phyloP scores from a whole-genome alignment of 1,140 invertebrate species.

The Eumeta japonica region DNA sequence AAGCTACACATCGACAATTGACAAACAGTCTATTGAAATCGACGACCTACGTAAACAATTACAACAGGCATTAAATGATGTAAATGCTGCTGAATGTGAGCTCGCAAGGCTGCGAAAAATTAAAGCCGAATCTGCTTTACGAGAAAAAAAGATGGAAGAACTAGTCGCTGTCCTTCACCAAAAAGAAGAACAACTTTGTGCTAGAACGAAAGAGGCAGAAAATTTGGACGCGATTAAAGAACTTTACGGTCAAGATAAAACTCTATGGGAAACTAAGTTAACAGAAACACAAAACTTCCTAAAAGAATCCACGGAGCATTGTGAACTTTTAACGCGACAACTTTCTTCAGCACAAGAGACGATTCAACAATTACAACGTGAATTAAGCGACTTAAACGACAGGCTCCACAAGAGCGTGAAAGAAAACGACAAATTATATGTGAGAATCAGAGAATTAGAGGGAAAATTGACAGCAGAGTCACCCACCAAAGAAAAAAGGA shows the following conservation, averaged over 20 bases:
- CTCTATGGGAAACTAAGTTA: constrained; percentile 64
- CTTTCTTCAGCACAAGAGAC: constrained; percentile 62
- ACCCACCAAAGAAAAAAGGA: constrained; percentile 57
- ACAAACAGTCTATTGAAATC: constrained; percentile 68
- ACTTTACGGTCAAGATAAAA: constrained; percentile 64
- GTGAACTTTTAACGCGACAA: constrained; percentile 63
- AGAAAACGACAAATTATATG: constrained; percentile 75
- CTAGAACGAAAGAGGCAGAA: constrained; percentile 68
- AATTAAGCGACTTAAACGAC: constrained; percentile 59
- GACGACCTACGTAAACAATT: constrained; percentile 63
- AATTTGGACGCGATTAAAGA: constrained; percentile 64
- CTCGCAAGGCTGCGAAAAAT: constrained; percentile 68
- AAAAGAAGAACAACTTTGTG: constrained; percentile 69
- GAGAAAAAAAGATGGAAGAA: constrained; percentile 74
- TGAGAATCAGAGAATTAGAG: constrained; percentile 69
- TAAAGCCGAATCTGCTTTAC: constrained; percentile 61
- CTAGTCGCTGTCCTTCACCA: constrained; percentile 66
- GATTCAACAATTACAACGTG: constrained; percentile 59
- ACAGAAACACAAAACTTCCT: constrained; percentile 63
- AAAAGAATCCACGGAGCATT: constrained; percentile 63
- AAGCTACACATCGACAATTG: constrained; percentile 59
- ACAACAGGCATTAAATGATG: constrained; percentile 43
- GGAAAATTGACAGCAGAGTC: constrained; percentile 55
- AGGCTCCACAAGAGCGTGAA: constrained; percentile 67
- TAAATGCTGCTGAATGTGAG: constrained; percentile 63